phyloP scores from a whole-genome alignment of 2,888 invertebrate species.

The Bimastos eiseni region DNA sequence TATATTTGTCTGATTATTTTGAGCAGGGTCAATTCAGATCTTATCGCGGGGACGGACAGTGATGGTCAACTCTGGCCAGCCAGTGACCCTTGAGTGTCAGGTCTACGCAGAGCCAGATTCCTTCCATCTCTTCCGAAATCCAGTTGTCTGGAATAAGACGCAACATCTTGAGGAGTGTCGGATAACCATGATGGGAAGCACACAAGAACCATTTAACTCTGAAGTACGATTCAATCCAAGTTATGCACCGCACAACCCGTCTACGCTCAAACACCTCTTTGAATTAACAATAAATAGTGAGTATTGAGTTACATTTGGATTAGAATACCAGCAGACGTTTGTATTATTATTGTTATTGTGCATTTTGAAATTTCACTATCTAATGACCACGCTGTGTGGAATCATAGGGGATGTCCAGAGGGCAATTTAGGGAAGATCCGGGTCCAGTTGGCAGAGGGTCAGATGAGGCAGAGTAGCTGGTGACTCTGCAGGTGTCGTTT shows the following conservation, averaged over 20 bases:
- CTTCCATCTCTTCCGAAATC: neutral
- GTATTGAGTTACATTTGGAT: neutral
- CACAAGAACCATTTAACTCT: neutral
- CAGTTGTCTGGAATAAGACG: conserved; percentile 10
- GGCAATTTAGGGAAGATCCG: too few relatives aligned
- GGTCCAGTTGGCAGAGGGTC: too few relatives aligned
- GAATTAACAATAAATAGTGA: conserved; percentile 6
- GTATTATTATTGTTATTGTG: too few relatives aligned
- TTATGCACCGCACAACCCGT: neutral
- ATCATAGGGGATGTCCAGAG: too few relatives aligned
- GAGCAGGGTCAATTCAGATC: neutral
- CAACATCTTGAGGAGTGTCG: neutral
- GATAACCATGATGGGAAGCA: neutral
- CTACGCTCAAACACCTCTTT: conserved; percentile 7
- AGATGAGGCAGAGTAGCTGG: too few relatives aligned
- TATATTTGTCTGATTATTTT: too few relatives aligned
- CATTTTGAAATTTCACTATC: too few relatives aligned
- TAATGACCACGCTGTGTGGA: too few relatives aligned
- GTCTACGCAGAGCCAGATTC: conserved; percentile 8
- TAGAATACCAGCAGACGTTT: too few relatives aligned
- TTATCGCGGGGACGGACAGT: neutral
- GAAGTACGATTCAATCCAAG: conserved; percentile 3
- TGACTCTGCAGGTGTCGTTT: too few relatives aligned
- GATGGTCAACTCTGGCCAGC: neutral
- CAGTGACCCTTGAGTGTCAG: conserved; percentile 16